Percentiles rank a stretch among this genome's conserved stretches.
Conservation (phyloP, 2,797 vertebrate genomes). For the Darevskia mixta region DNA sequence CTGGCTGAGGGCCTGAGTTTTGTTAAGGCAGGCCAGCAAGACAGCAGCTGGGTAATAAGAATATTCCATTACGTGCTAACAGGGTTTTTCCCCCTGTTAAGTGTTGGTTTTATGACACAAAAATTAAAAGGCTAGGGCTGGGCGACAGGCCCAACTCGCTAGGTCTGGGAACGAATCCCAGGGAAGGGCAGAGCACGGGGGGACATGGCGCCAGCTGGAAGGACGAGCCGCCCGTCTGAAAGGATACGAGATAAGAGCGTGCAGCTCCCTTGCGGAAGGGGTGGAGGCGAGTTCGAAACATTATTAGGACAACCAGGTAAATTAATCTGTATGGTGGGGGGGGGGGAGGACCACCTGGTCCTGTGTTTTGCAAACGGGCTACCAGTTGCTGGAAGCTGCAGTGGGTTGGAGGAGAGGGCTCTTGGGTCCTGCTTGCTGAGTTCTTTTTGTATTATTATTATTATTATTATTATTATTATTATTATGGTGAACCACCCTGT, state of each 20-base stretch:
- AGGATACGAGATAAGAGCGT: too few species aligned
- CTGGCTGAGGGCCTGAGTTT: too few species aligned
- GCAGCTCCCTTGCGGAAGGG: background rate
- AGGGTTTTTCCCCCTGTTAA: background rate
- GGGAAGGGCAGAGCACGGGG: background rate
- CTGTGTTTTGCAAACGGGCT: background rate
- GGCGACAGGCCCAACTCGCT: background rate
- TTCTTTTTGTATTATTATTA: too few species aligned
- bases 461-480: too few species aligned
- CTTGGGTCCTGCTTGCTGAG: too few species aligned
- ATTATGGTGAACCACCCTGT: too few species aligned
- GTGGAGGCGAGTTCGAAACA: background rate
- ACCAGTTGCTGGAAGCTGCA: background rate
- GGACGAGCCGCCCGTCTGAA: background rate
- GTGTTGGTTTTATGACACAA: conserved; percentile 5
- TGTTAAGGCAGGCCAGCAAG: background rate
- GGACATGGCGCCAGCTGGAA: background rate
- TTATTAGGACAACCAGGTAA: background rate
- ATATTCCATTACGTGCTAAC: background rate
- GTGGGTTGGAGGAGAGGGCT: too few species aligned
- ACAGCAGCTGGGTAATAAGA: conserved; percentile 23
- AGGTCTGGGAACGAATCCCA: background rate
- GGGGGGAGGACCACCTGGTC: background rate
- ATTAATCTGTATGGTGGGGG: background rate
- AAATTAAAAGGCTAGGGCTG: conserved; percentile 6